Evolutionary conservation across 2,888 invertebrate genomes (phyloP).

Genomic region (Tinea semifulvella): DNA sequence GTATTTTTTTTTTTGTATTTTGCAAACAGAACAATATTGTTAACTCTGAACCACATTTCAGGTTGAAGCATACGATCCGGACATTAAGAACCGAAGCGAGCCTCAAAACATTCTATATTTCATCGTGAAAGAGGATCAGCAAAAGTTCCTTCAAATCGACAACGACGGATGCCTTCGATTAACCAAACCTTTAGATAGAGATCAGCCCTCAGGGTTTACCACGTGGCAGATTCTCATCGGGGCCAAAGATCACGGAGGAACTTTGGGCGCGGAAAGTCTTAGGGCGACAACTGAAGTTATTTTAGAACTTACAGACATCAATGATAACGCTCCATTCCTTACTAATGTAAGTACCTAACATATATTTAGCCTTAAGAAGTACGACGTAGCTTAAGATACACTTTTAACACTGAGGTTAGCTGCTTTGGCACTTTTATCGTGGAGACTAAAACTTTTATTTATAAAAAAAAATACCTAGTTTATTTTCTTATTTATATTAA

Average conservation of each 20-base stretch:
- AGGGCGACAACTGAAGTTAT: conserved; percentile 74
- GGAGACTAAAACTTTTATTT: too few relatives aligned
- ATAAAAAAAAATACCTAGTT: too few relatives aligned
- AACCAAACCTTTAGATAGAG: conserved; percentile 85
- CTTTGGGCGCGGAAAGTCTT: conserved; percentile 66
- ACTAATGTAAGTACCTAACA: conserved; percentile 71
- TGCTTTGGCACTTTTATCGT: too few relatives aligned
- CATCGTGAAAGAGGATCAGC: conserved; percentile 76
- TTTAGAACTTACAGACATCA: conserved; percentile 80
- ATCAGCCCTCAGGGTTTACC: conserved; percentile 86
- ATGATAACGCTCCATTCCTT: conserved; percentile 92
- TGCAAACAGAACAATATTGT: too few relatives aligned
- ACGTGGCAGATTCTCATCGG: conserved; percentile 78
- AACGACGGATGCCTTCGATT: conserved; percentile 78
- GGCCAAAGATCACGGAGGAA: conserved; percentile 79
- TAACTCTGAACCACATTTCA: too few relatives aligned
- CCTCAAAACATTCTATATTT: conserved; percentile 83
- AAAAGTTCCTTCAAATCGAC: conserved; percentile 75
- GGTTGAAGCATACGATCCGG: conserved; percentile 85
- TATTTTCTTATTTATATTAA: too few relatives aligned
- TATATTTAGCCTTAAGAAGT: too few relatives aligned
- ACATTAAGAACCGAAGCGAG: conserved; percentile 77
- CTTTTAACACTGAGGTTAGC: too few relatives aligned
- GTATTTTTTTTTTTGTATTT: too few relatives aligned
- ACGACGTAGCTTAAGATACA: too few relatives aligned